These are phyloP conservation scores for Umimayanthus chanpuru DNA, from an alignment of 92 coral and sea anemone species.

Conservation along the genomic window DNA sequence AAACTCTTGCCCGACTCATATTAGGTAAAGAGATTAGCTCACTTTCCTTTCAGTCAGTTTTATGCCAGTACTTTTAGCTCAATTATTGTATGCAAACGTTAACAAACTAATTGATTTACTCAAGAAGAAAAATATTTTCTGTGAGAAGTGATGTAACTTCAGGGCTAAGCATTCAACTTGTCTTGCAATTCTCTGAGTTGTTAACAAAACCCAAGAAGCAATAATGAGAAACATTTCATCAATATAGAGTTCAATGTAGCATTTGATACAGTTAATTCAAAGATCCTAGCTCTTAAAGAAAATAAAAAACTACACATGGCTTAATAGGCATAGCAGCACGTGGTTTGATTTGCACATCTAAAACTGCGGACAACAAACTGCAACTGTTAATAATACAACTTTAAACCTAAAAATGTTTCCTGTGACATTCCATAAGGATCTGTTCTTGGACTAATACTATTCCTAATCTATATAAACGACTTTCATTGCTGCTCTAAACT, in stretches of 20 bases:
- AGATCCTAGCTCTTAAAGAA: slow-evolving; percentile 33
- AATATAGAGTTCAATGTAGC: slow-evolving; percentile 47
- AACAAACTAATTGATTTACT: slow-evolving; percentile 29
- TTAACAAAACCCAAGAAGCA: no score
- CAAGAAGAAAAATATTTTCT: slow-evolving; percentile 32
- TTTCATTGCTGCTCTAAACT: background rate
- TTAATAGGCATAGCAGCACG: background rate
- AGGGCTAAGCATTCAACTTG: background rate
- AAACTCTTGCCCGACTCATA: no score
- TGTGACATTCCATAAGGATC: slow-evolving; percentile 21
- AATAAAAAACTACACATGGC: background rate
- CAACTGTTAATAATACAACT: slow-evolving; percentile 2
- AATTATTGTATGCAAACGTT: no score
- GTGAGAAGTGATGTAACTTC: slow-evolving; percentile 50
- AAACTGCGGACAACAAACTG: slow-evolving; percentile 21
- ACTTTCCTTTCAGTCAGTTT: no score
- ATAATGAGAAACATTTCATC: slow-evolving; percentile 33
- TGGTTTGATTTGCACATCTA: background rate
- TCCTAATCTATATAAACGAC: background rate
- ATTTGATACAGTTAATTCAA: slow-evolving; percentile 21
- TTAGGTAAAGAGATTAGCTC: no score
- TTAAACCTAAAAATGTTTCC: background rate
- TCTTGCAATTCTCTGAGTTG: slow-evolving; percentile 18
- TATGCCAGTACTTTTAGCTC: no score
- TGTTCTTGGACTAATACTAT: background rate